These are phyloP conservation scores for Zaprionus nigranus DNA, from an alignment of 1,140 invertebrate species.

Conservation along the genomic window DNA sequence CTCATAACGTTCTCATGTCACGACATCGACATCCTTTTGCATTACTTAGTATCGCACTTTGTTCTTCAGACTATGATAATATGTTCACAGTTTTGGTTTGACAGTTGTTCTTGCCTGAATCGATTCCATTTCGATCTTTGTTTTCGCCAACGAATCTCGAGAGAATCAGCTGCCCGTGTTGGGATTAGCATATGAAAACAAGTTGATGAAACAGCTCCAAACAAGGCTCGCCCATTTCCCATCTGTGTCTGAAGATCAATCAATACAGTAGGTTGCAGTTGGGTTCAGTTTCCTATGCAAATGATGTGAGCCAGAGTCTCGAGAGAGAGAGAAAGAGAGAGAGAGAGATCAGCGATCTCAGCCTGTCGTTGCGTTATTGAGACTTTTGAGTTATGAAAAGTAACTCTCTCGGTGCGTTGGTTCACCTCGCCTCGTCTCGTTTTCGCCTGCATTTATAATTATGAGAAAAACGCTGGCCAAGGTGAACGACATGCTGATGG, in stretches of 20 bases:
- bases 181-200: slow-evolving; percentile 58
- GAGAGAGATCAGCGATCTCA: slow-evolving; percentile 6
- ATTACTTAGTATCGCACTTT: neutral
- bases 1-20: neutral
- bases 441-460: slow-evolving; percentile 49
- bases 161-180: slow-evolving; percentile 37
- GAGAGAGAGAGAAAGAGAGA: too few relatives aligned
- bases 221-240: slow-evolving; percentile 38
- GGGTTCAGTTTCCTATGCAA: slow-evolving; percentile 30
- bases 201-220: slow-evolving; percentile 53
- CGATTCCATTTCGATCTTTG: slow-evolving; percentile 14
- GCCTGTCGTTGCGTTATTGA: slow-evolving; percentile 56
- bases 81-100: slow-evolving; percentile 35
- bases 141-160: slow-evolving; percentile 26
- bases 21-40: neutral
- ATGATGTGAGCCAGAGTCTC: slow-evolving; percentile 32
- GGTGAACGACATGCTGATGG: slow-evolving; percentile 1
- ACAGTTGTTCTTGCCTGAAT: slow-evolving; percentile 21
- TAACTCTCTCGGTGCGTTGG: slow-evolving; percentile 12
- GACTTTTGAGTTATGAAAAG: slow-evolving; percentile 53
- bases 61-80: slow-evolving; percentile 3
- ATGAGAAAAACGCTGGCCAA: slow-evolving; percentile 50
- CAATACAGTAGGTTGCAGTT: slow-evolving; percentile 31
- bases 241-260: slow-evolving; percentile 38
- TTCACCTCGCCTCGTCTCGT: slow-evolving; percentile 22